These are phyloP conservation scores for Malacoctenus gilli DNA, from an alignment of 2,797 vertebrate species.

Conservation along the genomic window DNA sequence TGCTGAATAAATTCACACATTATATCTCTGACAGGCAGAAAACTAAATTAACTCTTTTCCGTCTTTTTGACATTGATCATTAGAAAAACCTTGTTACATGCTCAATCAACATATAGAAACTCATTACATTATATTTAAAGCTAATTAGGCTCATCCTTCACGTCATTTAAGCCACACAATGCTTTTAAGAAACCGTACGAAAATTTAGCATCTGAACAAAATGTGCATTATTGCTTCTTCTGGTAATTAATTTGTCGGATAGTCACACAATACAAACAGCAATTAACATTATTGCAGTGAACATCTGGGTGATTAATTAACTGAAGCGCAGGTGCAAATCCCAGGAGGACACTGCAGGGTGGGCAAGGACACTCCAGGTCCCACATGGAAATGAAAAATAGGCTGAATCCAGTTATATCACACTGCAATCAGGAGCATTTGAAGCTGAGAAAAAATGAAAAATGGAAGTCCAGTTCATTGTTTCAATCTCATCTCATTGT, in stretches of 20 bases:
- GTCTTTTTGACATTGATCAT: too few relatives aligned
- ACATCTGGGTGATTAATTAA: constrained; percentile 31
- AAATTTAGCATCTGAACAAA: background rate
- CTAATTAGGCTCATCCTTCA: background rate
- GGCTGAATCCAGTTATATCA: too few relatives aligned
- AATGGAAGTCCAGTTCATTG: too few relatives aligned
- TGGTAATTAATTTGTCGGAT: constrained; percentile 5
- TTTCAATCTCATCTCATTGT: too few relatives aligned
- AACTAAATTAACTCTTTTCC: too few relatives aligned
- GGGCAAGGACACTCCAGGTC: constrained; percentile 1
- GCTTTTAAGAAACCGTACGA: background rate
- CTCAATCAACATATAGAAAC: too few relatives aligned
- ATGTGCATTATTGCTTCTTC: background rate
- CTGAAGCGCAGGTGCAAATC: constrained; percentile 17
- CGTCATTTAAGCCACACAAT: background rate
- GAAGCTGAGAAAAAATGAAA: too few relatives aligned
- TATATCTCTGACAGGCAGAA: constrained; percentile 17
- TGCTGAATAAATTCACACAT: constrained; percentile 8
- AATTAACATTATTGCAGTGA: constrained; percentile 2
- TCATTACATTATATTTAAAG: background rate
- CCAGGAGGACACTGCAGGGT: constrained; percentile 11
- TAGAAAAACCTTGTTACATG: too few relatives aligned
- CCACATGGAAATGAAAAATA: too few relatives aligned
- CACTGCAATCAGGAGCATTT: too few relatives aligned
- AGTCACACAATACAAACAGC: constrained; percentile 11